phyloP scores from a whole-genome alignment of 2,888 invertebrate genomes.

The Pollenia labialis region DNA sequence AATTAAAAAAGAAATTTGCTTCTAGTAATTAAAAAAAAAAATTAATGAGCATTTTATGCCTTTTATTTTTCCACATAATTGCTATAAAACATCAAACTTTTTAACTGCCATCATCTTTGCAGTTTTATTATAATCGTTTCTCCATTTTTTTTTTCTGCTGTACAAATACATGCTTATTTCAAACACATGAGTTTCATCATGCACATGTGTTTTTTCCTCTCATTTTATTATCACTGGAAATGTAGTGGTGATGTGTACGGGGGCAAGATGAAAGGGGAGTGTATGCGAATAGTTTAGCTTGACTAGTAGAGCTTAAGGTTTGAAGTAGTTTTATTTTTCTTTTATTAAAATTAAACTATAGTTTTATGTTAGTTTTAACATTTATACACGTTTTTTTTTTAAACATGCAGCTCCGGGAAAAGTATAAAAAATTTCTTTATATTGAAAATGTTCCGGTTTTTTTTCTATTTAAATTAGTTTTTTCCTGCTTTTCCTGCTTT shows the following conservation, averaged over 20 bases:
- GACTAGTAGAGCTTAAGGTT: not conserved
- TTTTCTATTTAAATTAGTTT: no score
- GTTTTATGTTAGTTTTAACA: slow-evolving; percentile 27
- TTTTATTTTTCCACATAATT: slow-evolving; percentile 64
- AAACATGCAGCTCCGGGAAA: no score
- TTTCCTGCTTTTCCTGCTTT: no score
- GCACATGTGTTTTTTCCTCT: not conserved
- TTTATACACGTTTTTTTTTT: not conserved
- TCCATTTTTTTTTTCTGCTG: not conserved
- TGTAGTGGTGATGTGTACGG: not conserved
- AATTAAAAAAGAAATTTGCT: slow-evolving; percentile 27
- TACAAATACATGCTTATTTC: not conserved
- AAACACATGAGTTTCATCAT: not conserved
- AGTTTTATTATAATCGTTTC: not conserved
- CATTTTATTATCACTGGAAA: no score
- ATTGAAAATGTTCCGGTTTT: no score
- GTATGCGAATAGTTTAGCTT: not conserved
- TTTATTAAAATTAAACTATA: not conserved
- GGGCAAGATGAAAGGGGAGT: no score
- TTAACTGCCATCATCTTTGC: slow-evolving; percentile 59
- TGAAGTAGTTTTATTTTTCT: not conserved
- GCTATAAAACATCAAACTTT: slow-evolving; percentile 66
- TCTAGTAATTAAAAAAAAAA: slow-evolving; percentile 68
- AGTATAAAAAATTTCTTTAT: no score
- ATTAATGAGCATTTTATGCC: slow-evolving; percentile 71